These are phyloP conservation scores for Pheosia tremula DNA, from an alignment of 2,888 invertebrate species.

Conservation along the genomic window DNA sequence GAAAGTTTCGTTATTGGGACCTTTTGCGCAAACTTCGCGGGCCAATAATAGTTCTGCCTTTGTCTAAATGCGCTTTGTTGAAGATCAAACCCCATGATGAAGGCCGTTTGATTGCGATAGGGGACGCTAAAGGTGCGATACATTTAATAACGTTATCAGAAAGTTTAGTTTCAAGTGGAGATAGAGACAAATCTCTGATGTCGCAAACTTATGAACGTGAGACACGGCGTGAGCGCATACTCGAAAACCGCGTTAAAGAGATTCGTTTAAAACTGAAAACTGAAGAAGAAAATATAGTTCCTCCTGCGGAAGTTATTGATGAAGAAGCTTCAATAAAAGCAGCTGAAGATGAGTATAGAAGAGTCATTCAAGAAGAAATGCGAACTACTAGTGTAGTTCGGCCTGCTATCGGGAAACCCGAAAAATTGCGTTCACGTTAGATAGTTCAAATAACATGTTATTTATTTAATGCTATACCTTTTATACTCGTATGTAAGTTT, in stretches of 20 bases:
- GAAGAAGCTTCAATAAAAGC: slow-evolving; percentile 40
- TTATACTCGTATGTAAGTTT: background rate
- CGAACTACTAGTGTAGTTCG: slow-evolving; percentile 27
- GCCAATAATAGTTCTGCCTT: slow-evolving; percentile 87
- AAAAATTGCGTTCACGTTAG: slow-evolving; percentile 28
- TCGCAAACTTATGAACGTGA: slow-evolving; percentile 92
- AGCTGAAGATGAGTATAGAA: slow-evolving; percentile 74
- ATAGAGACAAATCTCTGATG: slow-evolving; percentile 88
- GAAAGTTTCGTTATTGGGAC: slow-evolving; percentile 92
- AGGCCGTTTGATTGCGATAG: slow-evolving; percentile 85
- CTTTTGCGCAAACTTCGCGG: slow-evolving; percentile 87
- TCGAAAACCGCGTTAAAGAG: slow-evolving; percentile 93
- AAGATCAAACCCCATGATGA: slow-evolving; percentile 86
- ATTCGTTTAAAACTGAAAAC: slow-evolving; percentile 83
- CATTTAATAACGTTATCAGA: slow-evolving; percentile 87
- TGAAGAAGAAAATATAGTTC: slow-evolving; percentile 64
- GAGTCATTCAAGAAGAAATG: slow-evolving; percentile 56
- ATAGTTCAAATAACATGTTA: background rate
- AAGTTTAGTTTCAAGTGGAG: slow-evolving; percentile 85
- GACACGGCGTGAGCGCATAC: slow-evolving; percentile 92
- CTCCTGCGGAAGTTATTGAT: slow-evolving; percentile 30
- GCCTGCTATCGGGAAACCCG: slow-evolving; percentile 8
- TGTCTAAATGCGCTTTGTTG: slow-evolving; percentile 78
- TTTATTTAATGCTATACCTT: slow-evolving; percentile 1
- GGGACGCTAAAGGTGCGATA: slow-evolving; percentile 87